phyloP scores from a whole-genome alignment of 2,113 vertebrate genomes.

The Anolis sagrei region DNA sequence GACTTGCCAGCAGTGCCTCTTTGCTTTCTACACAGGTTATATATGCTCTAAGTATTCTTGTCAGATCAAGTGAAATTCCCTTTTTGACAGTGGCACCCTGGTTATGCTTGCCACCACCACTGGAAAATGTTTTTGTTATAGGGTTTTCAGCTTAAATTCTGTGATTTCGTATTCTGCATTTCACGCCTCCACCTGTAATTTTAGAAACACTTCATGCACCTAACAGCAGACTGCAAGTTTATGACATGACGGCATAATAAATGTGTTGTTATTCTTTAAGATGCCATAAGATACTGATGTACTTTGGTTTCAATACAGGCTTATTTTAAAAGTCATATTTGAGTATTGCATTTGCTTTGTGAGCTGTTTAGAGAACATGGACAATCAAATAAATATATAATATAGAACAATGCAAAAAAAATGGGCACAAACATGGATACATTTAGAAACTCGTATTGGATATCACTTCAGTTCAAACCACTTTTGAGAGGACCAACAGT shows the following conservation, averaged over 20 bases:
- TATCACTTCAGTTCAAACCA: not conserved
- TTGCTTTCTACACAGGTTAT: not conserved
- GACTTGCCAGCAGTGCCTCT: not conserved
- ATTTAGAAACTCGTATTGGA: not conserved
- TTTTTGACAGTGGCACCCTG: not conserved
- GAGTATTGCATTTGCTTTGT: not conserved
- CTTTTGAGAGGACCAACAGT: not conserved
- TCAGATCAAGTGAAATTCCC: not conserved
- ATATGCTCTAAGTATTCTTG: not conserved
- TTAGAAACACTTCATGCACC: too few species aligned
- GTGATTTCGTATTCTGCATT: not conserved
- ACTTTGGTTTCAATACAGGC: too few species aligned
- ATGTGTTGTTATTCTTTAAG: too few species aligned
- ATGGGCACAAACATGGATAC: not conserved
- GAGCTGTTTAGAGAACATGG: not conserved
- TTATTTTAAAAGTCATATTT: not conserved
- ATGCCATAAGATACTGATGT: too few species aligned
- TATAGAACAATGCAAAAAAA: not conserved
- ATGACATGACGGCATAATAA: too few species aligned
- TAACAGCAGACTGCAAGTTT: too few species aligned
- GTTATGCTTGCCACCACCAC: not conserved
- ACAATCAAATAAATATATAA: not conserved
- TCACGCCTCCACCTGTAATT: not conserved
- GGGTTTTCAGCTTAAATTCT: not conserved
- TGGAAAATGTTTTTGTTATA: too few species aligned